A percentile compares a stretch with the other conserved stretches of the same genome.
phyloP scores from a whole-genome alignment of 2,888 invertebrate genomes.

The Diaperis boleti region DNA sequence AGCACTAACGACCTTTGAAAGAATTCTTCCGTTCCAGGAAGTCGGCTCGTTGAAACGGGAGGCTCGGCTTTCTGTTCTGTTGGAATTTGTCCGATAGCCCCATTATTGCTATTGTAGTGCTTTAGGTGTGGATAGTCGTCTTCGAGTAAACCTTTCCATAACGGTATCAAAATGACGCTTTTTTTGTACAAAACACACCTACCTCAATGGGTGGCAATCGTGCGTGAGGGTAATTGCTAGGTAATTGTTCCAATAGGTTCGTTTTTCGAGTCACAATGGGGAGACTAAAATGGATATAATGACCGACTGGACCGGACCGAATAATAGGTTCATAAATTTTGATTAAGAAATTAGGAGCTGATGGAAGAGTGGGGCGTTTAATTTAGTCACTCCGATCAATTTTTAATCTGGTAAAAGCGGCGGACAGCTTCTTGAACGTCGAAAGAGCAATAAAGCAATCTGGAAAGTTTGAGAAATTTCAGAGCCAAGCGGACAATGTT shows the following conservation, averaged over 20 bases:
- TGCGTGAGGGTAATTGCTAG: constrained; percentile 20
- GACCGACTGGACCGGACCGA: not conserved
- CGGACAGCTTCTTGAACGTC: not conserved
- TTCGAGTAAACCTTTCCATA: constrained; percentile 5
- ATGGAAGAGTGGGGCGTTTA: not conserved
- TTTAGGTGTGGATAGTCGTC: constrained; percentile 30
- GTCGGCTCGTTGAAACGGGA: constrained; percentile 19
- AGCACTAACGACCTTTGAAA: constrained; percentile 28
- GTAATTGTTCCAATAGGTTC: constrained; percentile 6
- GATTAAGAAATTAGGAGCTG: constrained; percentile 4
- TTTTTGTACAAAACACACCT: constrained; percentile 14
- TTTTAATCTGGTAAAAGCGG: constrained; percentile 21
- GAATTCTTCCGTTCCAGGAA: constrained; percentile 45
- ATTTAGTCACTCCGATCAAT: constrained; percentile 7
- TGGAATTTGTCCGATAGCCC: constrained; percentile 24
- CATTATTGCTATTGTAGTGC: constrained; percentile 26
- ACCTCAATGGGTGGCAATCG: constrained; percentile 25
- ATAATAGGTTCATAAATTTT: constrained; percentile 9
- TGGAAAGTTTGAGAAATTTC: not conserved
- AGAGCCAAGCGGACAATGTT: constrained; percentile 5
- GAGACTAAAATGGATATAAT: constrained; percentile 2
- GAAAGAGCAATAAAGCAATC: constrained; percentile 14
- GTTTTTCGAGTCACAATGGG: constrained; percentile 7
- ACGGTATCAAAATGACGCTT: constrained; percentile 8
- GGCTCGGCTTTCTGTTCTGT: constrained; percentile 24